These are phyloP conservation scores for Papilio dardanus DNA, from an alignment of 1,140 invertebrate genomes.

Conservation along the genomic window DNA sequence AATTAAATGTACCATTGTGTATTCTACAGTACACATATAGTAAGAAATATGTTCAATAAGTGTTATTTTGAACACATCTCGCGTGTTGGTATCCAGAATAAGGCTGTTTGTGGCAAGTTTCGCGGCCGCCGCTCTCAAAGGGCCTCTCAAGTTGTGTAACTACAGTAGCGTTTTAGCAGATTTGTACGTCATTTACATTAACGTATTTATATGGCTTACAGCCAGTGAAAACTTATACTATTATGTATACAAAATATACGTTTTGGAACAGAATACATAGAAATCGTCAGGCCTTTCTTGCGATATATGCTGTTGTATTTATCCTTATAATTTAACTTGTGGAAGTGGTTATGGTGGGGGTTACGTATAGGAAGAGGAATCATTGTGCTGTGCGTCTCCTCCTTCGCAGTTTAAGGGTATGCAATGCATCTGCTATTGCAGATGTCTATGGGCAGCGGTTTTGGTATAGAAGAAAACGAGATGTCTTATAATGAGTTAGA, in stretches of 20 bases:
- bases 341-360: no score
- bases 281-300: background rate
- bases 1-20: no score
- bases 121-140: slow-evolving; percentile 31
- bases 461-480: no score
- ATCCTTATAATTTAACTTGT: no score
- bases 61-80: background rate
- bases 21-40: no score
- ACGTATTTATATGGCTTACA: background rate
- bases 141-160: slow-evolving; percentile 33
- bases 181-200: slow-evolving; percentile 28
- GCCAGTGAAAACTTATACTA: background rate
- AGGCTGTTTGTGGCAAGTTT: slow-evolving; percentile 6
- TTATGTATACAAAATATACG: background rate
- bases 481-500: no score
- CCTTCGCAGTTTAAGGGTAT: no score
- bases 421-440: no score
- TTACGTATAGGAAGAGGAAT: no score
- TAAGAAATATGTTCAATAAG: background rate
- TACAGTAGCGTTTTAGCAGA: slow-evolving; percentile 33
- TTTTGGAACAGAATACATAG: background rate
- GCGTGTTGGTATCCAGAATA: background rate
- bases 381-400: no score
- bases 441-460: no score
- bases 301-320: background rate